phyloP scores from a whole-genome alignment of 2,113 vertebrate species.

The Cephalopterus ornatus region DNA sequence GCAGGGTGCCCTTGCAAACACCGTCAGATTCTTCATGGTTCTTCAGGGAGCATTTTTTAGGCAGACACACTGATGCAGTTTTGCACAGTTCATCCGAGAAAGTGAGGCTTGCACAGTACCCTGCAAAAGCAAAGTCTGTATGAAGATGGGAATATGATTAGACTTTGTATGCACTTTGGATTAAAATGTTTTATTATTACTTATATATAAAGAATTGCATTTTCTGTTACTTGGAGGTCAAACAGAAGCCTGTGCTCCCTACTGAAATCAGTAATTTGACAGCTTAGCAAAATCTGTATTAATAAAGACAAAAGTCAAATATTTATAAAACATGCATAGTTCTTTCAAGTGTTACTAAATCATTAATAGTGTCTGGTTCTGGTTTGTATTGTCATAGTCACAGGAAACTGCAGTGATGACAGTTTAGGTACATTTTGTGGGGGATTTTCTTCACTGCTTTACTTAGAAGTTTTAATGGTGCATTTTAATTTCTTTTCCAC shows the following conservation, averaged over 20 bases:
- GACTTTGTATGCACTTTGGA: neutral
- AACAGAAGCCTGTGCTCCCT: neutral
- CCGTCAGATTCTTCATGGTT: fast-evolving
- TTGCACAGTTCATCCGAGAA: neutral
- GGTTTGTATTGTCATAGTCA: neutral
- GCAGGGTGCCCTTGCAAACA: fast-evolving
- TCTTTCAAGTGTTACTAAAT: neutral
- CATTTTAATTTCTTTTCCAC: neutral
- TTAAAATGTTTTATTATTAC: neutral
- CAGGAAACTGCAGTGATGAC: neutral
- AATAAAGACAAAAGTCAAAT: neutral
- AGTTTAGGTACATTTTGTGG: neutral
- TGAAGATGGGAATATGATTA: neutral
- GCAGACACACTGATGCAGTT: neutral
- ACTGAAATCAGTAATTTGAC: neutral
- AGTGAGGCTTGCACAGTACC: neutral
- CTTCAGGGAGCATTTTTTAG: neutral
- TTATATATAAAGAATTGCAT: neutral
- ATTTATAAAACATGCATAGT: neutral
- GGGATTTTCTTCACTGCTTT: neutral
- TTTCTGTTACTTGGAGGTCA: neutral
- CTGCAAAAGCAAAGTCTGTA: neutral
- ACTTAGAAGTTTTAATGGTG: neutral
- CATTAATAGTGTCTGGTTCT: neutral
- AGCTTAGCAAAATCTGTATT: neutral